Percentiles rank a stretch among this genome's conserved stretches.
These are phyloP conservation scores for Syrista parreyssii DNA, from an alignment of 2,888 invertebrate species.

Conservation along the genomic window DNA sequence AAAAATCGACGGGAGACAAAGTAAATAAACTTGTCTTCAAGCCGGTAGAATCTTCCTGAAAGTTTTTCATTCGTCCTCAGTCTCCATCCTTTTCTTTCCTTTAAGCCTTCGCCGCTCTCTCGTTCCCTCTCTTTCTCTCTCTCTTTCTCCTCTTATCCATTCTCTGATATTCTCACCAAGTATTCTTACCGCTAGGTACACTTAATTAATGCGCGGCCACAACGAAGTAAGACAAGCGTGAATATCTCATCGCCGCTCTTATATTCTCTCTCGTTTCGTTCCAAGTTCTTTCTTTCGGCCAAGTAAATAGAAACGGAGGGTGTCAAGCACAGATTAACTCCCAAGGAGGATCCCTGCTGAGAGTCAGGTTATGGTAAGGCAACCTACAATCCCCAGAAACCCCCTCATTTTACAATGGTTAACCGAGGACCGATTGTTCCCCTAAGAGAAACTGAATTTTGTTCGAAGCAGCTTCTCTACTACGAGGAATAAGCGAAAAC, in stretches of 20 bases:
- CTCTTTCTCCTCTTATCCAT: background rate
- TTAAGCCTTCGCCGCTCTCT: background rate
- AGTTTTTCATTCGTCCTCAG: conserved; percentile 17
- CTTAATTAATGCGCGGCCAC: conserved; percentile 1
- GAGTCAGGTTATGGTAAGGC: background rate
- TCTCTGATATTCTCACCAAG: background rate
- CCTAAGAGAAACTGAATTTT: background rate
- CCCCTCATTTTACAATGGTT: background rate
- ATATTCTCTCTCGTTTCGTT: conserved; percentile 1
- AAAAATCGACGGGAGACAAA: background rate
- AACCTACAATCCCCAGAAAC: background rate
- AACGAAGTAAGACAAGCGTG: conserved; percentile 21
- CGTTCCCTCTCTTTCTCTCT: background rate
- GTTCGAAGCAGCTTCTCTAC: background rate
- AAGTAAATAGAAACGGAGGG: conserved; percentile 22
- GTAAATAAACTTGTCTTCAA: background rate
- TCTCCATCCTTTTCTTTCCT: background rate
- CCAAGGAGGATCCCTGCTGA: background rate
- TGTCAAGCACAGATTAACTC: conserved; percentile 10
- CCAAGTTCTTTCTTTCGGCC: background rate
- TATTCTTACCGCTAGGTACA: background rate
- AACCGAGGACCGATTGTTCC: no score
- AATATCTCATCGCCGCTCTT: conserved; percentile 12
- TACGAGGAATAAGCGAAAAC: background rate
- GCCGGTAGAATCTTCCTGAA: conserved; percentile 6